Conservation (phyloP, 2,797 vertebrate species). For the Malacoctenus gilli region DNA sequence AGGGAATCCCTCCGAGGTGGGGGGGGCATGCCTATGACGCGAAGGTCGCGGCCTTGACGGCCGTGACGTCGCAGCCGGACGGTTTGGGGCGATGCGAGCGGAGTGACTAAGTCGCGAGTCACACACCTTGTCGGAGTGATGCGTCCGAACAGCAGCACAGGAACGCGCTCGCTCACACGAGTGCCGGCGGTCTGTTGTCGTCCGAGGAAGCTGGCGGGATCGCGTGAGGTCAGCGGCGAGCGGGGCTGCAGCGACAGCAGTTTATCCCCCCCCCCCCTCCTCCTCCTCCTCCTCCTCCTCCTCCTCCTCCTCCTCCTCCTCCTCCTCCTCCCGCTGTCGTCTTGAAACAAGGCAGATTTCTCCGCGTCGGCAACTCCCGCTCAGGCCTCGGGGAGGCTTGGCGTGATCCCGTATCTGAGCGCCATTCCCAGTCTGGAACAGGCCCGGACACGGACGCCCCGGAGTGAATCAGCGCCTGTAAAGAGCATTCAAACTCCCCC, state of each 20-base stretch:
- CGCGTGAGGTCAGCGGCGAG: constrained; percentile 31
- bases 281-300: no score
- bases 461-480: constrained; percentile 64
- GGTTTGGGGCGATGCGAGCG: constrained; percentile 25
- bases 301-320: no score
- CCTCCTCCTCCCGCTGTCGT: no score
- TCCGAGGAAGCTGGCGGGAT: constrained; percentile 29
- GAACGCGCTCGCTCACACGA: constrained; percentile 9
- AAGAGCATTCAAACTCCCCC: constrained; percentile 68
- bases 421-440: constrained; percentile 65
- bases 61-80: constrained; percentile 22
- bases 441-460: constrained; percentile 75
- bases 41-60: constrained; percentile 29
- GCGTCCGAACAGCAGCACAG: no score
- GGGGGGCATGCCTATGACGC: constrained; percentile 3
- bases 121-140: constrained; percentile 17
- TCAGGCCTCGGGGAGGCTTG: constrained; percentile 64
- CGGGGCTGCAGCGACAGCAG: constrained; percentile 60
- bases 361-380: constrained; percentile 68
- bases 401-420: constrained; percentile 66
- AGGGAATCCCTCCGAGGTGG: constrained; percentile 56
- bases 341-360: no score
- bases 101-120: constrained; percentile 54
- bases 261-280: no score
- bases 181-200: constrained; percentile 10